phyloP scores from a whole-genome alignment of 2,888 invertebrate species.

The Cryptocephalus primarius region DNA sequence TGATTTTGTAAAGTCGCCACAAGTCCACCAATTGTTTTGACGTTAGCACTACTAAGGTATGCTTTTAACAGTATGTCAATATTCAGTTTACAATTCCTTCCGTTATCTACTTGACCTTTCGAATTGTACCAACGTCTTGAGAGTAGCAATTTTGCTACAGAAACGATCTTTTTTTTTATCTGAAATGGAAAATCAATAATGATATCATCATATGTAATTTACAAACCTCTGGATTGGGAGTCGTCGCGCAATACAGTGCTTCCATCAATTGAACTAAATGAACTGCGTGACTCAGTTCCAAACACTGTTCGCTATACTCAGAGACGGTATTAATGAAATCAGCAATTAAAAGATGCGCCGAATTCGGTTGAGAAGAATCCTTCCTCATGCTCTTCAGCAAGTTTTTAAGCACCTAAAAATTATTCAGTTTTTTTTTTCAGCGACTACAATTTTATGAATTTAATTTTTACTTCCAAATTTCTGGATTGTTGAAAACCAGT shows the following conservation, averaged over 20 bases:
- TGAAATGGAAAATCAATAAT: background rate
- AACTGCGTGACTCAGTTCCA: slow-evolving; percentile 45
- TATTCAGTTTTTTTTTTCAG: no score
- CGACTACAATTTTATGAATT: no score
- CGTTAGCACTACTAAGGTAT: slow-evolving; percentile 49
- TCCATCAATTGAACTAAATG: slow-evolving; percentile 44
- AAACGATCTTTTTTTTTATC: slow-evolving; percentile 38
- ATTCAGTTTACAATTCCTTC: slow-evolving; percentile 35
- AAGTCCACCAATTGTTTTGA: slow-evolving; percentile 47
- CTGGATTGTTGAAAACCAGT: slow-evolving; percentile 34
- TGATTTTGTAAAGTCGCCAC: slow-evolving; percentile 44
- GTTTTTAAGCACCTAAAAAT: slow-evolving; percentile 32
- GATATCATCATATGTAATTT: background rate
- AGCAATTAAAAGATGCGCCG: slow-evolving; percentile 29
- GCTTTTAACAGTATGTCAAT: slow-evolving; percentile 52
- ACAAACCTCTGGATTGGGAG: slow-evolving; percentile 32
- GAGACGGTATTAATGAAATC: slow-evolving; percentile 37
- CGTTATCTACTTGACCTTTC: slow-evolving; percentile 52
- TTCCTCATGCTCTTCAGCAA: slow-evolving; percentile 42
- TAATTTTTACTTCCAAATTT: slow-evolving; percentile 19
- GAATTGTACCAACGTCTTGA: slow-evolving; percentile 57
- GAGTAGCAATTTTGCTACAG: slow-evolving; percentile 45
- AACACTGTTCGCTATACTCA: slow-evolving; percentile 41
- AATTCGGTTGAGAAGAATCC: slow-evolving; percentile 21
- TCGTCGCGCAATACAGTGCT: slow-evolving; percentile 37